Percentiles rank a stretch among this genome's conserved stretches.
Conservation (phyloP, 1,140 invertebrate species). For the Drosophila murphyi region DNA sequence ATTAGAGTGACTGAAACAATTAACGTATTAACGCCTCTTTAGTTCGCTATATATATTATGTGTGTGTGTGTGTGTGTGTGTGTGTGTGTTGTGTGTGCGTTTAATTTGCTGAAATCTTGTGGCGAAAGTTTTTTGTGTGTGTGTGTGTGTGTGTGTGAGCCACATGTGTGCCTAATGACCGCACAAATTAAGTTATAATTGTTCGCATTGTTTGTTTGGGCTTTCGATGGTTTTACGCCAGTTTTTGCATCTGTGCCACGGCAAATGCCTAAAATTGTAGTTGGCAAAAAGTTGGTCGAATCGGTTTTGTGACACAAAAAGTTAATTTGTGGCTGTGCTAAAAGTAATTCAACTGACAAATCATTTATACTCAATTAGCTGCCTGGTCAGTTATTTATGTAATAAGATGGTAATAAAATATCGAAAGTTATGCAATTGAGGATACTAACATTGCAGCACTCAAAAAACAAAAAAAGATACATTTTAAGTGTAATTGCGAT, state of each 20-base stretch:
- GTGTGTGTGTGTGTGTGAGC: constrained; percentile 32
- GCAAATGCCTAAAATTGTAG: constrained; percentile 20
- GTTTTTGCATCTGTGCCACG: constrained; percentile 49
- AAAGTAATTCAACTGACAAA: constrained; percentile 7
- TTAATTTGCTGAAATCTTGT: constrained; percentile 67
- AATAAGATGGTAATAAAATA: background rate
- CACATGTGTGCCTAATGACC: constrained; percentile 78
- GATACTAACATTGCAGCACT: background rate
- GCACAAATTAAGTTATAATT: constrained; percentile 82
- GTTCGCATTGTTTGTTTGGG: constrained; percentile 66
- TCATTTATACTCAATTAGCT: constrained; percentile 7
- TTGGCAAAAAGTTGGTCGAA: constrained; percentile 37
- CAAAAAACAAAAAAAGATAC: too few relatives aligned
- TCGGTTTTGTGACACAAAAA: constrained; percentile 20
- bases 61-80: constrained; percentile 34
- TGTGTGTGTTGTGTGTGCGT: constrained; percentile 49
- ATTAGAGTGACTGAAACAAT: constrained; percentile 83
- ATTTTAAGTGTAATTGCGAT: too few relatives aligned
- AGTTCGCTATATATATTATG: constrained; percentile 44
- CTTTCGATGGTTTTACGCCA: constrained; percentile 46
- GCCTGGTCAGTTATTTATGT: background rate
- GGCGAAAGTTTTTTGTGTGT: constrained; percentile 66
- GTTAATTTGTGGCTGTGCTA: constrained; percentile 16
- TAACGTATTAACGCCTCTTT: constrained; percentile 84
- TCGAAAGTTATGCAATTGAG: background rate